A percentile compares a stretch with the other conserved stretches of the same genome.
Evolutionary conservation across 2,888 invertebrate genomes (phyloP).

Genomic region (Thecophora atra): DNA sequence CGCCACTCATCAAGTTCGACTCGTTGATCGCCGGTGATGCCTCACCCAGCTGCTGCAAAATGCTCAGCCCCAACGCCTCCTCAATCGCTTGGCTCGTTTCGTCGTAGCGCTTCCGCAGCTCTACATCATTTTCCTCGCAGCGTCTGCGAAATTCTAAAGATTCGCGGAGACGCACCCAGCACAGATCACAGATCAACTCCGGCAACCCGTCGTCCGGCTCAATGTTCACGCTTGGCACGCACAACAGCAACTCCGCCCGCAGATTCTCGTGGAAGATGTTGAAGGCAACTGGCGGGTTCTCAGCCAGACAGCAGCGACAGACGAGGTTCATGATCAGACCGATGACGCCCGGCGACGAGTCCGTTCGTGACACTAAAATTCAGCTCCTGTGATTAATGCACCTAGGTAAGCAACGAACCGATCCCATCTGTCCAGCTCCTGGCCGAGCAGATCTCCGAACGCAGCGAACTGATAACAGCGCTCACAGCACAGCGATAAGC

Average conservation of each 20-base stretch:
- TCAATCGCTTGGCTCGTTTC: conserved; percentile 51
- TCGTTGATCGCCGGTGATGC: background rate
- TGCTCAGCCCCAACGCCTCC: conserved; percentile 47
- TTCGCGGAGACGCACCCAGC: conserved; percentile 51
- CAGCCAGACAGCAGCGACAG: conserved; percentile 56
- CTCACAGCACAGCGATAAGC: background rate
- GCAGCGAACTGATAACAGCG: conserved; percentile 25
- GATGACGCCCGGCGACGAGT: background rate
- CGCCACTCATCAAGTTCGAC: background rate
- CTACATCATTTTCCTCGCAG: conserved; percentile 53
- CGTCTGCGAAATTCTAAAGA: conserved; percentile 52
- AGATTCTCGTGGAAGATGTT: conserved; percentile 50
- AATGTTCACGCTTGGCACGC: conserved; percentile 48
- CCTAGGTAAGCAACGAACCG: background rate
- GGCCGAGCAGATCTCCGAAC: background rate
- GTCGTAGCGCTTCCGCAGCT: conserved; percentile 47
- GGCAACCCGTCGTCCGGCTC: conserved; percentile 52
- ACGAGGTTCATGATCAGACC: conserved; percentile 39
- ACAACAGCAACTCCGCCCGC: conserved; percentile 46
- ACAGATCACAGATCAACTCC: conserved; percentile 54
- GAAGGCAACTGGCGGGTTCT: conserved; percentile 51
- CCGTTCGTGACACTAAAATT: background rate
- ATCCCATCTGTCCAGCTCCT: background rate
- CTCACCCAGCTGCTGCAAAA: conserved; percentile 35
- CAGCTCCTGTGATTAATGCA: background rate